phyloP scores from a whole-genome alignment of 2,888 invertebrate species.

The Coenonympha arcania region DNA sequence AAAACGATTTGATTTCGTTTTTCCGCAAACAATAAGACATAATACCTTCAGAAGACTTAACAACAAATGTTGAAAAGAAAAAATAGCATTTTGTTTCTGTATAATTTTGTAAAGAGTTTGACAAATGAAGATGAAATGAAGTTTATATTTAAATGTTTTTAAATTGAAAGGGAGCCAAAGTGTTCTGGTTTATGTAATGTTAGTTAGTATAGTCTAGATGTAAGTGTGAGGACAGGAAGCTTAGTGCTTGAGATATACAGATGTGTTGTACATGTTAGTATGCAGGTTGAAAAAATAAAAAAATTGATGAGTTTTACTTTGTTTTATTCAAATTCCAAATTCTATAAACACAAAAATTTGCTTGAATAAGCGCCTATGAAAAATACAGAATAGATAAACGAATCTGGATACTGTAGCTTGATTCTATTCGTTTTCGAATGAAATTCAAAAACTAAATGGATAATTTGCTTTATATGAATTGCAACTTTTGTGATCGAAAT shows the following conservation, averaged over 20 bases:
- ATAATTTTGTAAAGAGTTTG: constrained; percentile 21
- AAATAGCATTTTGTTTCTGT: constrained; percentile 22
- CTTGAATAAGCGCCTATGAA: too few relatives aligned
- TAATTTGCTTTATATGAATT: too few relatives aligned
- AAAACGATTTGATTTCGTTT: too few relatives aligned
- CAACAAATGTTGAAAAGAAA: not conserved
- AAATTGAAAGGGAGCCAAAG: constrained; percentile 64
- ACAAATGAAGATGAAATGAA: constrained; percentile 41
- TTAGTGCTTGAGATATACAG: constrained; percentile 41
- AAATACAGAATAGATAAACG: too few relatives aligned
- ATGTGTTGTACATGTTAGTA: constrained; percentile 46
- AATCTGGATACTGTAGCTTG: too few relatives aligned
- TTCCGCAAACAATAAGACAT: too few relatives aligned
- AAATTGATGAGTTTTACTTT: constrained; percentile 32
- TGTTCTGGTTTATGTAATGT: constrained; percentile 59
- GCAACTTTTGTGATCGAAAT: too few relatives aligned
- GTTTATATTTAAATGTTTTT: constrained; percentile 41
- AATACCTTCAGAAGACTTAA: too few relatives aligned
- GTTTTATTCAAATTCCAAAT: constrained; percentile 17
- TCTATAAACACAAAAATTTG: too few relatives aligned
- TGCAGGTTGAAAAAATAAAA: constrained; percentile 50
- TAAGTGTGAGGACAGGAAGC: constrained; percentile 48
- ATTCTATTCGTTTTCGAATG: too few relatives aligned
- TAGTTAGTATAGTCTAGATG: constrained; percentile 49
- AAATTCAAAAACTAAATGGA: too few relatives aligned